Conservation (phyloP, 2,797 vertebrate species). For the Xerus rutilus region DNA sequence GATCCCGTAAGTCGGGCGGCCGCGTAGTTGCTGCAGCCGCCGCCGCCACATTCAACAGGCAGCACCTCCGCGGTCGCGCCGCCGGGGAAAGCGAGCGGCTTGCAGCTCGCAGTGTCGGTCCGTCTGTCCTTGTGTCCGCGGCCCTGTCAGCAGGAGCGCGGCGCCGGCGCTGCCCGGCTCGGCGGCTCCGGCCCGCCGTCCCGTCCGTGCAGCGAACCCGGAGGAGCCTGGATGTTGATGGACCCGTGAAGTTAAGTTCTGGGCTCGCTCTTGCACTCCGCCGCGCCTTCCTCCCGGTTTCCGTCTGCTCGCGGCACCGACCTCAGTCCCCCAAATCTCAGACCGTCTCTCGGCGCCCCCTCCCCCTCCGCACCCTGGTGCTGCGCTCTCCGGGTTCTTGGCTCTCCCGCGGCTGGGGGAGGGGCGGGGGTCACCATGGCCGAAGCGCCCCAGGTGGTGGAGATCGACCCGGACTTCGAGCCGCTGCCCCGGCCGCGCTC, state of each 20-base stretch:
- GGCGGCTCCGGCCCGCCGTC: constrained; percentile 40
- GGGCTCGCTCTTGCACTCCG: constrained; percentile 72
- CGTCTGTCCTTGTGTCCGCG: background rate
- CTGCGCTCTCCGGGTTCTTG: constrained; percentile 31
- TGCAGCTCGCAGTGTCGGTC: background rate
- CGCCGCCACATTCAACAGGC: constrained; percentile 89
- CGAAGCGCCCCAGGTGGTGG: constrained; percentile 95
- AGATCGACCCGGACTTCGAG: constrained; percentile 98
- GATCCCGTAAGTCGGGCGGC: constrained; percentile 92
- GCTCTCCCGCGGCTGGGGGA: constrained; percentile 69
- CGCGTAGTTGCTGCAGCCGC: constrained; percentile 73
- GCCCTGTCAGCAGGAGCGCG: constrained; percentile 58
- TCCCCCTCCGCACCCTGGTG: constrained; percentile 59
- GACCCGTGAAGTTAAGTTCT: constrained; percentile 81
- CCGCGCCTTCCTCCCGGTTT: constrained; percentile 62
- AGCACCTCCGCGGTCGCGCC: constrained; percentile 65
- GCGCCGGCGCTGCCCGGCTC: background rate
- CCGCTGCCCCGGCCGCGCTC: constrained; percentile 96
- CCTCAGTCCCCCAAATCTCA: background rate
- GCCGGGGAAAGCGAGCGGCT: constrained; percentile 29
- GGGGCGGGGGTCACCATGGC: constrained; percentile 88
- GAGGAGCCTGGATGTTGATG: constrained; percentile 59
- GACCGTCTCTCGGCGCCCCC: constrained; percentile 28
- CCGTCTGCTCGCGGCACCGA: constrained; percentile 12
- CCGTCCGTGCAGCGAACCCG: background rate